These are phyloP conservation scores for Trematomus bernacchii DNA, from an alignment of 2,797 vertebrate genomes.

Conservation along the genomic window DNA sequence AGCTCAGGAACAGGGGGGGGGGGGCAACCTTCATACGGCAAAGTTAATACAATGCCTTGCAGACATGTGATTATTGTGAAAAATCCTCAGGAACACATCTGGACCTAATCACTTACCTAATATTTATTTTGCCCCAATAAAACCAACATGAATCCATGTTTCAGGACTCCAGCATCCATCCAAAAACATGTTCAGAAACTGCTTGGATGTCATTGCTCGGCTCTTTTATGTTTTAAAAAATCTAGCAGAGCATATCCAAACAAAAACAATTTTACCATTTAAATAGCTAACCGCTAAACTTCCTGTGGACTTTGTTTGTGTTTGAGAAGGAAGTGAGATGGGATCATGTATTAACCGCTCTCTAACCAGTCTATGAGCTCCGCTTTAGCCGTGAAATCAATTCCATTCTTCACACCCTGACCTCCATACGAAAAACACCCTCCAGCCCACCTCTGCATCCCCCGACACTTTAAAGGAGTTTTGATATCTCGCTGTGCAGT, in stretches of 20 bases:
- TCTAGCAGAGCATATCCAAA: conserved; percentile 26
- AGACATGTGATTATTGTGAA: conserved; percentile 43
- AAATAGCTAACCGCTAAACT: conserved; percentile 21
- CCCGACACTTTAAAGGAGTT: conserved; percentile 40
- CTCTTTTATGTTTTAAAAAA: background rate
- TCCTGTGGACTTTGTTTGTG: conserved; percentile 20
- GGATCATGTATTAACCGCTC: conserved; percentile 29
- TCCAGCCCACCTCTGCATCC: conserved; percentile 21
- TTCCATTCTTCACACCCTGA: conserved; percentile 50
- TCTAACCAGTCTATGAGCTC: conserved; percentile 23
- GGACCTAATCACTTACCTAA: conserved; percentile 17
- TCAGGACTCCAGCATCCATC: background rate
- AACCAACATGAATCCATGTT: background rate
- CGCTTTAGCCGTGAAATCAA: conserved; percentile 64
- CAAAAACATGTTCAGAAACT: background rate
- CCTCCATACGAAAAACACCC: conserved; percentile 61
- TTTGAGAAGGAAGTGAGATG: conserved; percentile 14
- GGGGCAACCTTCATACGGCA: conserved; percentile 7
- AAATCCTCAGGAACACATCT: conserved; percentile 49
- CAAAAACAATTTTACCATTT: conserved; percentile 8
- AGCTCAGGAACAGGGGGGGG: conserved; percentile 32
- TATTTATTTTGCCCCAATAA: conserved; percentile 10
- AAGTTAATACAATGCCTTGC: conserved; percentile 6
- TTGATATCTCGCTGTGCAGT: conserved; percentile 47
- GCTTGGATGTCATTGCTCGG: background rate